Evolutionary conservation across 2,888 invertebrate genomes (phyloP), one percentile per base, ranked within the genome.

Genomic region (Chironomus riparius): DNA sequence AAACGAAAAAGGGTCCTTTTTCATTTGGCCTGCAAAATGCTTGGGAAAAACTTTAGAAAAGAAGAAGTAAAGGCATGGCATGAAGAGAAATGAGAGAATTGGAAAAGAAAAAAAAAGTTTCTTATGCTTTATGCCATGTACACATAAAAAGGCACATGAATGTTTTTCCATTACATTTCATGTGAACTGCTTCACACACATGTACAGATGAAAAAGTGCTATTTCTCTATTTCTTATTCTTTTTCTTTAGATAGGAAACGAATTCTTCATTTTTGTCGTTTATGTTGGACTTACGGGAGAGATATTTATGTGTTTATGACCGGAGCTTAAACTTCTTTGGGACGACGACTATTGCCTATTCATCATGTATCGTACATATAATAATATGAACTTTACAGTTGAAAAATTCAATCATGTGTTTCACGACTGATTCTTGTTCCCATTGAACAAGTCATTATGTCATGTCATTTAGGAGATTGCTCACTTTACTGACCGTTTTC

Each of bases 101-200:
- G 12, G 65, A 24, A 38, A 65, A 65, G 47, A 56, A 38, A 38
- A 72, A n/a, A n/a, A 71, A 72, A 72, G 47, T 72, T 72, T 72
- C 61, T 71, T 71, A 28, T 38, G 24, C 38, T n/a, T 68, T 68
- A 38, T 38, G 38, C 38, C 38, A 38, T 68, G 50, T 72, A 72
- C 72, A 72, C 48, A 72, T 56, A 72, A 72, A n/a, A 72, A 72
- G 72, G 72, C 72, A 72, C 72, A 72, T 72, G 72, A 72, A 72
- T 72, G 72, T 72, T 72, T 72, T 72, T 72, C 72, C 72, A 72
- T 72, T 72, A 72, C 72, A 72, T 72, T 72, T 72, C 72, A 72
- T 72, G 72, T 61, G 72, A 72, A 18, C 12, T 61, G 56, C 56
- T 56, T 18, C 15, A 2, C 18, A 50, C 22, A 56, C 21, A 65